Evolutionary conservation across 2,888 invertebrate genomes (phyloP), one percentile per base, ranked within the genome.

Genomic region (Graphium colonna): DNA sequence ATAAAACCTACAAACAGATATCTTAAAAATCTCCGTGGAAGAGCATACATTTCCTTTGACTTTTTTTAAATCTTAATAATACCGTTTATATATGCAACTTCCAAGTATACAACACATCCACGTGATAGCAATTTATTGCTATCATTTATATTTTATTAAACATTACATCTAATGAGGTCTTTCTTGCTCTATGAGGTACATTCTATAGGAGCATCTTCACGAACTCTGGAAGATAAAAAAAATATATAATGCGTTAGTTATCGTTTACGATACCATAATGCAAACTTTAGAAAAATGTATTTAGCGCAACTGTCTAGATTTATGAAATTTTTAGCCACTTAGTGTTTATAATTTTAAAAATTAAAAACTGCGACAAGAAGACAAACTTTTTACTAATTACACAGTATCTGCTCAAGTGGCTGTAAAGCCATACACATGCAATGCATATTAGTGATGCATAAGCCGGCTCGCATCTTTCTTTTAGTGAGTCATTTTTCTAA

Each of bases 201-300:
- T 59, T 60, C 86, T 90, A 92, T 77, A 91, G 74, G 70, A 92
- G 76, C 82, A 92, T 87, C 74, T 91, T 91, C 61, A 91, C 91
- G 69, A 92, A 92, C 71, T 92, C 92, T 92, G 90, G 49, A 91
- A 90, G 56, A 57, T 63, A 67, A 71, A 58, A 59, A 47, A 55
- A 21, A 21, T 21, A 21, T 31, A 31, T 26, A 5, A 26, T 26
- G 7, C 26, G 26, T 26, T 7, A 26, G 26, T 26, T n/a, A n/a
- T n/a, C n/a, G n/a, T n/a, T n/a, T n/a, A n/a, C n/a, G n/a, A n/a
- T n/a, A n/a, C n/a, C n/a, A n/a, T n/a, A n/a, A n/a, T n/a, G n/a
- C n/a, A n/a, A n/a, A n/a, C n/a, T n/a, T n/a, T n/a, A n/a, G n/a
- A n/a, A n/a, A n/a, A n/a, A n/a, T n/a, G n/a, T n/a, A n/a, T n/a